These are phyloP conservation scores for Brachypalpus laphriformis DNA, from an alignment of 2,888 invertebrate genomes.

Conservation along the genomic window DNA sequence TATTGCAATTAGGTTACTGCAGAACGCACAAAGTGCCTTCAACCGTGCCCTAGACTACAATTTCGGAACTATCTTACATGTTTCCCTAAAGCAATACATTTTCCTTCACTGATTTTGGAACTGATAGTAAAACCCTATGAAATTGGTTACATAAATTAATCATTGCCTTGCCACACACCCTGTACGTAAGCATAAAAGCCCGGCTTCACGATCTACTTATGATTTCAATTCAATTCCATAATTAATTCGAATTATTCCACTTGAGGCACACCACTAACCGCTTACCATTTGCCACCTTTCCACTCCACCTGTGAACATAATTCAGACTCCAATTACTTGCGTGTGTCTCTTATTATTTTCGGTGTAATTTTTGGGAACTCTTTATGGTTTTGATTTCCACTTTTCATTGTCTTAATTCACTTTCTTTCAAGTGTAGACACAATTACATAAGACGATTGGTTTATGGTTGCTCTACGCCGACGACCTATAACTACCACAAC, in stretches of 20 bases:
- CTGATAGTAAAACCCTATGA: neutral
- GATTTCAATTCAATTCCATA: neutral
- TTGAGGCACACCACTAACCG: too few species aligned
- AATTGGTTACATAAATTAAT: neutral
- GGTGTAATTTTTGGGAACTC: slow-evolving; percentile 1
- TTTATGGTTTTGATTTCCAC: neutral
- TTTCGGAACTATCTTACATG: too few species aligned
- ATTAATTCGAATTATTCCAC: neutral
- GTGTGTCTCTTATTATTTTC: neutral
- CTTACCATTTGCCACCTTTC: neutral
- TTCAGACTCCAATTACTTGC: neutral
- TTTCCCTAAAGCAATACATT: too few species aligned
- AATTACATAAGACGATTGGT: slow-evolving; percentile 2
- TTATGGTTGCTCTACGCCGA: neutral
- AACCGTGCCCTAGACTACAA: too few species aligned
- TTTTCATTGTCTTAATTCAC: neutral
- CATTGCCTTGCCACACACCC: neutral
- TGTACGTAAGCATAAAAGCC: neutral
- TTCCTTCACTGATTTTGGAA: too few species aligned
- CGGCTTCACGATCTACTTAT: neutral
- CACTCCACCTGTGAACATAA: neutral
- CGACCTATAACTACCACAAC: neutral
- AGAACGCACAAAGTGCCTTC: too few species aligned
- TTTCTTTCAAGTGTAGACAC: slow-evolving; percentile 19
- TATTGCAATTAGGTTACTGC: too few species aligned